Base-by-base conservation (phyloP, 2,113 vertebrate species). In the Setophaga coronata region DNA sequence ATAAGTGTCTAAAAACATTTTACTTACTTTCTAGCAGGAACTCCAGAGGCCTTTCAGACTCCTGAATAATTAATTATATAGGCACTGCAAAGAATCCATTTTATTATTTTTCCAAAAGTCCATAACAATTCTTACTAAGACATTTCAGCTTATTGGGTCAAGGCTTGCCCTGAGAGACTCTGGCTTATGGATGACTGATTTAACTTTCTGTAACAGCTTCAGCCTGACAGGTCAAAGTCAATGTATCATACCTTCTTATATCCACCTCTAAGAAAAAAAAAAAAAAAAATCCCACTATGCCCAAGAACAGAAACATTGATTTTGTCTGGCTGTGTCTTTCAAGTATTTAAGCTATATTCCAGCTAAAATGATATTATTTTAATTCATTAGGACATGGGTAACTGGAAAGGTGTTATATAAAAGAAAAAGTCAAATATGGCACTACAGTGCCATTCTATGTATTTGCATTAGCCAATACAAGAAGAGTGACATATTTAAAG, bases 21-120 rank as follows among this genome's bases (percentile, higher is more conserved):
- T 78, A 62, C 48, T 91, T 87, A 42, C 16, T 78, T 85, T 48
- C 82, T 25, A 83, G 11, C 6, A 54, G 3, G 38, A 70, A 43
- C 74, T 96, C 85, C 87, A 92, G 93, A 95, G 67, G 85, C 79
- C 42, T 95, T 94, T 96, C 95, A 92, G 60, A 91, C 26, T 56
- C 36, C 17, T 95, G 74, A 95, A 93, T 91, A 89, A 92, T 94
- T 92, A 92, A 97, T 95, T 97, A 51, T 10, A 5, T 23, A 96
- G 77, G 34, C 83, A 87, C 69, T 92, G 47, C 36, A 84, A 88
- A 94, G 65, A 74, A 94, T 72, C 47, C 2, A 6, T 85, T 93
- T 61, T 57, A 69, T 72, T 96, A 90, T 90, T 96, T 66, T 88
- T 90, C 91, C 29, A 64, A 87, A 96, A 96, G 43, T 57, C 71